Conservation (phyloP, 1,140 invertebrate genomes). For the Zaprionus lachaisei region DNA sequence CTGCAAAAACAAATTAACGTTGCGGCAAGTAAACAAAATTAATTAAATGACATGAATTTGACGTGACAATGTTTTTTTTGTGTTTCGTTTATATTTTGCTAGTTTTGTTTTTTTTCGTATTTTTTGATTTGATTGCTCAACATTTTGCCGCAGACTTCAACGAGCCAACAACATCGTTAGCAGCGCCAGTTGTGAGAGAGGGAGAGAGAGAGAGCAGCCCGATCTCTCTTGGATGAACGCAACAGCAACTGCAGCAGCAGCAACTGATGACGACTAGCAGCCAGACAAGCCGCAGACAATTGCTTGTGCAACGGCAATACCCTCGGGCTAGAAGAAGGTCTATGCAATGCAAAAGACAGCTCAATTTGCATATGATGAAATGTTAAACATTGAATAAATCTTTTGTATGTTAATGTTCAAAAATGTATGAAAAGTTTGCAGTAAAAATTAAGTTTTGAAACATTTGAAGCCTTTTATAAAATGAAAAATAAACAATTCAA, state of each 20-base stretch:
- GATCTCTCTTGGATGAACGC: neutral
- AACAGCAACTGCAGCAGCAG: conserved; percentile 31
- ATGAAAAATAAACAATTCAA: too few relatives aligned
- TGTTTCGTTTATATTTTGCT: conserved; percentile 16
- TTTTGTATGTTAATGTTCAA: too few relatives aligned
- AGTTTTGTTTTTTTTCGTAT: conserved; percentile 34
- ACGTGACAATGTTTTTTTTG: conserved; percentile 81
- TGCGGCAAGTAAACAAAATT: conserved; percentile 82
- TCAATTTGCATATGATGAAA: neutral
- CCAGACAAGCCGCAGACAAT: conserved; percentile 79
- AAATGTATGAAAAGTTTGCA: too few relatives aligned
- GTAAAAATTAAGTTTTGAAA: too few relatives aligned
- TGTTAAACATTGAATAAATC: neutral
- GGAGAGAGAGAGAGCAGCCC: conserved; percentile 22
- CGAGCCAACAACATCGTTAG: conserved; percentile 70
- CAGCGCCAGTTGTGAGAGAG: conserved; percentile 28
- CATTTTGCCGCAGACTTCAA: conserved; percentile 50
- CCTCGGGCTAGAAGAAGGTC: conserved; percentile 1
- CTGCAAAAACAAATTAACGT: conserved; percentile 73
- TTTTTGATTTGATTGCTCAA: conserved; percentile 77
- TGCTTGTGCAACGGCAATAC: conserved; percentile 61
- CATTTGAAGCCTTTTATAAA: too few relatives aligned
- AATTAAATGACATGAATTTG: conserved; percentile 84
- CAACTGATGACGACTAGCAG: conserved; percentile 62
- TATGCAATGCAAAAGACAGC: conserved; percentile 8